phyloP scores from a whole-genome alignment of 2,113 vertebrate genomes.

The Myanophis thanlyinensis region DNA sequence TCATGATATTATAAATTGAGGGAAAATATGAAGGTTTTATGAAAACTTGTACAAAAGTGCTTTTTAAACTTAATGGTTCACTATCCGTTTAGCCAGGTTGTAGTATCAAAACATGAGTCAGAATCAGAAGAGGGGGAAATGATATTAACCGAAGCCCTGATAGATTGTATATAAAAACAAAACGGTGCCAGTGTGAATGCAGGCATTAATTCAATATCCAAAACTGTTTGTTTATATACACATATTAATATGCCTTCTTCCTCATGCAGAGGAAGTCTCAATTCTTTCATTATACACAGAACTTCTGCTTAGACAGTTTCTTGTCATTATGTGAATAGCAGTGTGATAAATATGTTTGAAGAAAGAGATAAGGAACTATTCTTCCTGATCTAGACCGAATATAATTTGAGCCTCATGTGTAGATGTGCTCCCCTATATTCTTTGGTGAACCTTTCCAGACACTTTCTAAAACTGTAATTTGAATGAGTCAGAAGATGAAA shows the following conservation, averaged over 20 bases:
- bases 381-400: background rate
- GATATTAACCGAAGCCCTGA: background rate
- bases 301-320: background rate
- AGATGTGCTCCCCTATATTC: background rate
- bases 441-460: background rate
- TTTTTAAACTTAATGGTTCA: background rate
- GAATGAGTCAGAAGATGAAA: background rate
- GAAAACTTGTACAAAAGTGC: background rate
- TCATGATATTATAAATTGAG: background rate
- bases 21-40: background rate
- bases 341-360: background rate
- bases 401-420: background rate
- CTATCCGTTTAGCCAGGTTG: background rate
- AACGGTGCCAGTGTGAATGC: background rate
- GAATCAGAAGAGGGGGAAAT: background rate
- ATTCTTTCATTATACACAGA: background rate
- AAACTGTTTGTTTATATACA: background rate
- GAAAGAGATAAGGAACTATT: background rate
- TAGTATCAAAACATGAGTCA: background rate
- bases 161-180: background rate
- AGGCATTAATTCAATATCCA: background rate
- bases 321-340: background rate
- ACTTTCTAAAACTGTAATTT: background rate
- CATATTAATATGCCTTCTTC: background rate
- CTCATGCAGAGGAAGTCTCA: background rate